A percentile compares a stretch with the other conserved stretches of the same genome.
These are phyloP conservation scores for Alcedo quadribrachys DNA, from an alignment of 2,797 vertebrate genomes.

Conservation along the genomic window DNA sequence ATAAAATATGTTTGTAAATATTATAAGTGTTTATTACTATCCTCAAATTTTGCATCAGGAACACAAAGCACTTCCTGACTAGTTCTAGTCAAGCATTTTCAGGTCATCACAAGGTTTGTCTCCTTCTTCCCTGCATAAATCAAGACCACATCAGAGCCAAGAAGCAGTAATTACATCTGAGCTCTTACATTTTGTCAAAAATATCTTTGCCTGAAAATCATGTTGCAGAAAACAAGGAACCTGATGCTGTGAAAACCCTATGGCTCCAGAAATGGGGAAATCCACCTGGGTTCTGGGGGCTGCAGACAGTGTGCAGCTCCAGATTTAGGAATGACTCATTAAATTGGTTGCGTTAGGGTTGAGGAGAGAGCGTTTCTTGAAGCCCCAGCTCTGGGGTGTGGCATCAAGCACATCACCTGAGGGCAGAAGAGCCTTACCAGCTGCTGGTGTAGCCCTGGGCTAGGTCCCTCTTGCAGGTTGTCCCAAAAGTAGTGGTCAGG, in stretches of 20 bases:
- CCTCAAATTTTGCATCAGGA: neutral
- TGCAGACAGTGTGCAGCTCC: neutral
- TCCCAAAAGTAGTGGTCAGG: neutral
- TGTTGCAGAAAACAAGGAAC: neutral
- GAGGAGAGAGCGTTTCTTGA: neutral
- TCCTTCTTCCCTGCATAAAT: neutral
- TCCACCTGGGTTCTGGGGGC: neutral
- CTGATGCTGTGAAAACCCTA: accelerated
- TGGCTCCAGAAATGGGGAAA: neutral
- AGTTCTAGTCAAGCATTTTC: neutral
- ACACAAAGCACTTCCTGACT: neutral
- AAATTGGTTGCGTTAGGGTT: neutral
- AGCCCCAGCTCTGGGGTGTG: neutral
- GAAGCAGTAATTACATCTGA: neutral
- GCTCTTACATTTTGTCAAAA: neutral
- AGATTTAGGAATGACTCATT: neutral
- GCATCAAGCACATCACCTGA: neutral
- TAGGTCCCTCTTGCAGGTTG: neutral
- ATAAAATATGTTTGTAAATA: neutral
- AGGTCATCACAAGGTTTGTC: neutral
- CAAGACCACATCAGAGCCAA: neutral
- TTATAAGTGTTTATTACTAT: neutral
- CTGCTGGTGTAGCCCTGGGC: neutral
- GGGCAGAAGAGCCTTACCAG: neutral
- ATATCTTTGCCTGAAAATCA: neutral